Conservation (phyloP, 1,140 invertebrate genomes). For the Lepidotrigona ventralis region DNA sequence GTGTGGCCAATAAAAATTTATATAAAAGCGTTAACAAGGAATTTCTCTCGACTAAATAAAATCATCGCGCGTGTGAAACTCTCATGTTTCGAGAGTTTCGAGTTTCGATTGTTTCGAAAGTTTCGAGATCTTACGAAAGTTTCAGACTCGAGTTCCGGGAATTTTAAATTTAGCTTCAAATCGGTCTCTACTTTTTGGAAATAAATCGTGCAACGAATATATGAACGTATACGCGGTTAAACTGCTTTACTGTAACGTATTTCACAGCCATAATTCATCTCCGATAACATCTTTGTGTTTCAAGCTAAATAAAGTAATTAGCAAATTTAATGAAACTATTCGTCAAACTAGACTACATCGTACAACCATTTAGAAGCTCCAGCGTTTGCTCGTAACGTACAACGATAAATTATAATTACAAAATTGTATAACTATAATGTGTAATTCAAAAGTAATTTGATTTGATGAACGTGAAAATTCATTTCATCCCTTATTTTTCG, state of each 20-base stretch:
- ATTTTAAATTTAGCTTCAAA: too few relatives aligned
- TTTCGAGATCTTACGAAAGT: too few relatives aligned
- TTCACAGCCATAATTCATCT: slow-evolving; percentile 4
- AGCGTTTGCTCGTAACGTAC: background rate
- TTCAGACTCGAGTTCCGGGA: too few relatives aligned
- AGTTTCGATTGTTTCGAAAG: too few relatives aligned
- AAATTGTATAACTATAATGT: background rate
- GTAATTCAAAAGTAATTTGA: background rate
- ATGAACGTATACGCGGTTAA: background rate
- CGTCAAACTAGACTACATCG: background rate
- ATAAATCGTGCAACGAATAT: background rate
- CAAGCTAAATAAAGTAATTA: slow-evolving; percentile 24
- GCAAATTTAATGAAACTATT: slow-evolving; percentile 16
- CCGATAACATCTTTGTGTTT: slow-evolving; percentile 4
- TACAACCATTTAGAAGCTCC: background rate
- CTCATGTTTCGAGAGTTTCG: too few relatives aligned
- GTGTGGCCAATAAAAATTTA: too few relatives aligned
- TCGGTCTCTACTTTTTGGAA: background rate
- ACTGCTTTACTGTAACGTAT: background rate
- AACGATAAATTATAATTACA: background rate
- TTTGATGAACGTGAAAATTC: background rate
- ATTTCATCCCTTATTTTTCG: background rate
- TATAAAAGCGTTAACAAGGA: too few relatives aligned
- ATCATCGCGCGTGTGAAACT: too few relatives aligned
- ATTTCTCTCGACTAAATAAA: too few relatives aligned